Base-by-base conservation (phyloP, 1,140 invertebrate species). In the Brachystomella parvula region DNA sequence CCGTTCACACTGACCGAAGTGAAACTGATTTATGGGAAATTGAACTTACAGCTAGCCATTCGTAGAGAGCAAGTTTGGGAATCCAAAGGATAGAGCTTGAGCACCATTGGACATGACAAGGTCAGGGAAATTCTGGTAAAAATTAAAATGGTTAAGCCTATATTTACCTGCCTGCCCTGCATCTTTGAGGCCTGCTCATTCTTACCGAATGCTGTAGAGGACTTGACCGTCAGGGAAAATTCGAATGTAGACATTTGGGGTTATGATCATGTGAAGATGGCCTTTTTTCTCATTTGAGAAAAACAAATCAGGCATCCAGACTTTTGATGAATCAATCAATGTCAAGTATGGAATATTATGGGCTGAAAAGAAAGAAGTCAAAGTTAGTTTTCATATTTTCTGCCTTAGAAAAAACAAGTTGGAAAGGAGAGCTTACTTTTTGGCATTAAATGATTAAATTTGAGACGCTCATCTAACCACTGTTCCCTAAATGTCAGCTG, bases 251-350 rank as follows among this genome's bases (percentile, higher is more conserved):
- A 97, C 90, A 79, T 96, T 96, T 59, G 92, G 92, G 88, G 94
- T 92, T 75, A 95, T 94, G 77, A 97, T 96, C 77, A 94, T 92
- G 79, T 97, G 94, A 78, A 96, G 94, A 77, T 96, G 90, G 44
- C 93, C 92, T 76, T 92, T 91, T 78, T 96, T 96, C 81, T 97
- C 94, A 75, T 96, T 96, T 32, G 90, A 89, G 79, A 97, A 96
- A 83, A 97, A 97, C 67, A 96, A 82, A 82, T 97, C 94, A 15
- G 94, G 94, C 12, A 56, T 56, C 53, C 53, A 56, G 26, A 56
- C 6, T 21, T 56, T 24, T 56, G 26, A 6, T 21, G 12, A 9
- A 21, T 56, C n/a, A n/a, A n/a, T 56, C 12, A n/a, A 9, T 56
- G 6, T 9, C 6, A 56, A 15, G 21, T 56, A 6, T 12, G 6